Percentiles rank a stretch among this genome's conserved stretches.
Conservation (phyloP, 1,140 invertebrate genomes). For the Hermetia illucens region DNA sequence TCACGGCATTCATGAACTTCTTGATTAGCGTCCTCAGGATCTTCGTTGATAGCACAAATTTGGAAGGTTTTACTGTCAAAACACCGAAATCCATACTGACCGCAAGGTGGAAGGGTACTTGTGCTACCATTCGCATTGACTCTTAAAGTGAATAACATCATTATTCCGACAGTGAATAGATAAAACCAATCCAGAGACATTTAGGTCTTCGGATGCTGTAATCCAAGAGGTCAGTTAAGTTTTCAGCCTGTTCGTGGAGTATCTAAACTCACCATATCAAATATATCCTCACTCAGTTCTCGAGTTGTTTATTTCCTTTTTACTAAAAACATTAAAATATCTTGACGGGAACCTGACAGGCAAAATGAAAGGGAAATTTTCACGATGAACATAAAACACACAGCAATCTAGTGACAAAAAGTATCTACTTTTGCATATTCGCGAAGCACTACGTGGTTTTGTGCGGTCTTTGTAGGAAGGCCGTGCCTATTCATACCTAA, state of each 20-base stretch:
- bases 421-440: too few species aligned
- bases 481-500: too few species aligned
- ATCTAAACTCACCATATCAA: not conserved
- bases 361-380: too few species aligned
- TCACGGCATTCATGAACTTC: not conserved
- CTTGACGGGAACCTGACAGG: too few species aligned
- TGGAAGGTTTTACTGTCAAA: not conserved
- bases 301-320: too few species aligned
- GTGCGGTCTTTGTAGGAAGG: too few species aligned
- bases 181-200: not conserved
- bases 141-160: not conserved
- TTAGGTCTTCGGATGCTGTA: not conserved
- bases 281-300: too few species aligned
- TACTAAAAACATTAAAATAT: too few species aligned
- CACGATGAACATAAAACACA: too few species aligned
- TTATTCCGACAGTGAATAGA: not conserved
- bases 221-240: not conserved
- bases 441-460: too few species aligned
- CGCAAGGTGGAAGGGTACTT: not conserved
- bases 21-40: not conserved
- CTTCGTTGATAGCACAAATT: not conserved
- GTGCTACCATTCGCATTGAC: not conserved
- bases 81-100: slow-evolving; percentile 3
- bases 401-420: too few species aligned
- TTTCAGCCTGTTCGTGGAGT: not conserved